phyloP scores from a whole-genome alignment of 2,888 invertebrate genomes.

The Onthophagus sagittarius region DNA sequence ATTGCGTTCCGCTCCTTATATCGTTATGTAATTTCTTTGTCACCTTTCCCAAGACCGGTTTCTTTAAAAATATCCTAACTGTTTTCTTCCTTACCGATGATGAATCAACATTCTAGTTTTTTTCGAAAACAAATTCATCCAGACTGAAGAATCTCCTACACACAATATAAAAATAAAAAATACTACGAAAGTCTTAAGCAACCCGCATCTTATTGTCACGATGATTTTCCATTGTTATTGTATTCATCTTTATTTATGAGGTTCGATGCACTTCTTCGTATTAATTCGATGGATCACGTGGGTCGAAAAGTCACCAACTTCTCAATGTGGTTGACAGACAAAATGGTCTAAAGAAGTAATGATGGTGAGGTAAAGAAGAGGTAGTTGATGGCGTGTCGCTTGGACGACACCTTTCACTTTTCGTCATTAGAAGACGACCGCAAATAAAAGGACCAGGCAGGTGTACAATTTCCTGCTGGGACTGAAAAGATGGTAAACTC shows the following conservation, averaged over 20 bases:
- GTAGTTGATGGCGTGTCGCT: not conserved
- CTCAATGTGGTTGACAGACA: not conserved
- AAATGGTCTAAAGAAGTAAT: not conserved
- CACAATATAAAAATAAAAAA: not conserved
- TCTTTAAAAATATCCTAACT: not conserved
- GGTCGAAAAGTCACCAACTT: not conserved
- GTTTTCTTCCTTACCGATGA: too few species aligned
- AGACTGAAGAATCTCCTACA: not conserved
- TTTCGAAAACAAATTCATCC: too few species aligned
- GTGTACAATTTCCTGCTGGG: not conserved
- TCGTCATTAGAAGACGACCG: not conserved
- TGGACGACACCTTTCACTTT: not conserved
- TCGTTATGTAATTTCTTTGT: not conserved
- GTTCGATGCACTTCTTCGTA: not conserved
- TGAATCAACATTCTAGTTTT: too few species aligned
- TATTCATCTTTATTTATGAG: not conserved
- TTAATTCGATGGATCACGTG: not conserved
- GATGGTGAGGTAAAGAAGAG: not conserved
- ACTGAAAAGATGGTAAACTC: not conserved
- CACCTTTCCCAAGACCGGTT: not conserved
- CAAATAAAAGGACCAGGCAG: not conserved
- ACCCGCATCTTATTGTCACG: not conserved
- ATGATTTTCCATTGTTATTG: not conserved
- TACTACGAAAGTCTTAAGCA: not conserved
- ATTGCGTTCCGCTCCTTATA: not conserved